phyloP scores from a whole-genome alignment of 2,888 invertebrate genomes.

The Troglohyphantes excavatus region DNA sequence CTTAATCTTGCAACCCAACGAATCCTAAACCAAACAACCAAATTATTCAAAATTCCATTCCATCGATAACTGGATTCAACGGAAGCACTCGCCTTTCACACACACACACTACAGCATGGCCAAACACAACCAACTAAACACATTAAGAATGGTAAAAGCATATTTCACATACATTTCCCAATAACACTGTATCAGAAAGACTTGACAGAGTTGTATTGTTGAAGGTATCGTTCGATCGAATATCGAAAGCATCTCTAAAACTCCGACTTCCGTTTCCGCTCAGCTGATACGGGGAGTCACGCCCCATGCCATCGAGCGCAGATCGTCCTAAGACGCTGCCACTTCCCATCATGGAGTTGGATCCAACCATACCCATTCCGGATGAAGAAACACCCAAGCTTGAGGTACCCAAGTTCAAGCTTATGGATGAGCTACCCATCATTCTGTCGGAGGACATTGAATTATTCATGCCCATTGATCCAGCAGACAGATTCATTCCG shows the following conservation, averaged over 20 bases:
- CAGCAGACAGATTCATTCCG: constrained; percentile 78
- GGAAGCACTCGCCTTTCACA: neutral
- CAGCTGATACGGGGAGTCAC: constrained; percentile 58
- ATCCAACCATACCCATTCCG: constrained; percentile 66
- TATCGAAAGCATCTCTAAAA: constrained; percentile 70
- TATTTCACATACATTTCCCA: constrained; percentile 74
- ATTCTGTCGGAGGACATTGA: constrained; percentile 74
- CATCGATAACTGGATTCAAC: constrained; percentile 35
- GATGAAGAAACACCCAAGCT: constrained; percentile 62
- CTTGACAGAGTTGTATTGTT: constrained; percentile 55
- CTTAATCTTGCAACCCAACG: too few species aligned
- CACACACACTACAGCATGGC: neutral
- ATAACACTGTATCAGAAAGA: constrained; percentile 70
- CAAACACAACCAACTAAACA: constrained; percentile 26
- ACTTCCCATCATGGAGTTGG: constrained; percentile 69
- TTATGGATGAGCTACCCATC: constrained; percentile 79
- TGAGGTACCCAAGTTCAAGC: constrained; percentile 75
- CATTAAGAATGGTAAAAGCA: constrained; percentile 12
- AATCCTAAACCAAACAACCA: too few species aligned
- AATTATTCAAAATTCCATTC: neutral
- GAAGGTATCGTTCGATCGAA: constrained; percentile 64
- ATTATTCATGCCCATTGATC: constrained; percentile 79
- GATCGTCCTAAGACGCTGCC: constrained; percentile 65
- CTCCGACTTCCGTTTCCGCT: constrained; percentile 40
- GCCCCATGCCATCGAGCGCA: constrained; percentile 60